Evolutionary conservation across 2,797 vertebrate species (phyloP), one percentile per base, ranked within the genome.

Genomic region (Lepilemur ruficaudatus): DNA sequence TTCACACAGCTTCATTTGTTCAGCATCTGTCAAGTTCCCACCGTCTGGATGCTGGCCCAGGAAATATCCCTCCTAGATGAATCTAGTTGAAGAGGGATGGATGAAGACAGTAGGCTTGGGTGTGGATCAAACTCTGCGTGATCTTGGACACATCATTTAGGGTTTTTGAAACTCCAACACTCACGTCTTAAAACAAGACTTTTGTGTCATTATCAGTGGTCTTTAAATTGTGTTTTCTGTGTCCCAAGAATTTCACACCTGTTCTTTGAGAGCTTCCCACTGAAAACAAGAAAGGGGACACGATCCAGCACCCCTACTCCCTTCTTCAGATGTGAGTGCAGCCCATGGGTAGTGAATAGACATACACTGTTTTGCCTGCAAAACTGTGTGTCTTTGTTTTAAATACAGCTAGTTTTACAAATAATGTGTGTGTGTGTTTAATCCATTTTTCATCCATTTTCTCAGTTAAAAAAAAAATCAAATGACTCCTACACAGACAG

Each of bases 291-390:
- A 22, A 12, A 35, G 13, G 13, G 17, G 12, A 35, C 13, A 46
- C 1, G 9, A 18, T 30, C 4, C 1, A 50, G 1, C 7, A 46
- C 23, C 11, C 17, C 32, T 23, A 18, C 4, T 11, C 18, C 0
- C n/a, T 84, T 50, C 57, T 76, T 94, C 43, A 43, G 32, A 38
- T 85, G 15, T 3, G 18, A n/a, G 38, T n/a, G 8, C 22, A n/a
- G 22, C 38, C 17, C 4, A 9, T 28, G 15, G 13, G 4, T 7
- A 38, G 43, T 2, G 32, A 83, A 72, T 10, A 72, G 7, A 28
- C 0, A 7, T 4, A 0, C 2, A 7, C 9, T 17, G 2, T 38
- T n/a, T 48, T 22, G 9, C 17, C 13, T 38, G 28, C 4, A 75
- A 32, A 12, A 13, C 15, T 25, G 15, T 28, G 23, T 46, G 20